Base-by-base conservation (phyloP, 2,797 vertebrate genomes). In the Momotus momota region DNA sequence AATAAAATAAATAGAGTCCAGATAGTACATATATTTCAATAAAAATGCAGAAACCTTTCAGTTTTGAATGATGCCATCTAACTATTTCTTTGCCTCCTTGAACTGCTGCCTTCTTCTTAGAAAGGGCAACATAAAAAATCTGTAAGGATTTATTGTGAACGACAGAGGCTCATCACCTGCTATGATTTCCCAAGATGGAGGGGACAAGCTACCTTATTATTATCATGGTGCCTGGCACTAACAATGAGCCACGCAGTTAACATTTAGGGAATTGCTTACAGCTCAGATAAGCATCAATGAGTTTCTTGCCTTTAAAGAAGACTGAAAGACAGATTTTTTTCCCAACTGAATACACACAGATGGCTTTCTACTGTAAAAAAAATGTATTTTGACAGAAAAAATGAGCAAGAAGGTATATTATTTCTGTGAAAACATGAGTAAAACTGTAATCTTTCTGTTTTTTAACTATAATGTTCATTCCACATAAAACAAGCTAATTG, bases 261-360 rank as follows among this genome's bases (percentile, higher is more conserved):
- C 25, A 35, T 96, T 66, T 45, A 88, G 40, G 45, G 73, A 19
- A 74, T 81, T 94, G 86, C 94, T 95, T 96, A 94, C 89, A 94
- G 80, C 86, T 96, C 96, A 96, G 83, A 94, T 95, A 93, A 92
- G 96, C 94, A 97, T 57, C 75, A 88, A 70, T 92, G 95, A 94
- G 91, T 57, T 90, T 84, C 84, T 92, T 94, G 94, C 95, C 91
- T 96, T 61, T 94, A 92, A 94, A 97, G 61, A 62, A 96, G 69
- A 85, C 60, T 94, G 92, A 95, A 96, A 97, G 79, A 92, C 49
- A 88, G 60, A 22, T 27, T 94, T 90, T 77, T 87, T 35, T 49
- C 88, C 90, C 91, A 96, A 80, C 54, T 96, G 95, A 97, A 97
- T 97, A 95, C 79, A 96, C 86, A 97, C 80, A 96, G 89, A 95